Conservation (phyloP, 1,140 invertebrate species). For the Bombus fervidus region DNA sequence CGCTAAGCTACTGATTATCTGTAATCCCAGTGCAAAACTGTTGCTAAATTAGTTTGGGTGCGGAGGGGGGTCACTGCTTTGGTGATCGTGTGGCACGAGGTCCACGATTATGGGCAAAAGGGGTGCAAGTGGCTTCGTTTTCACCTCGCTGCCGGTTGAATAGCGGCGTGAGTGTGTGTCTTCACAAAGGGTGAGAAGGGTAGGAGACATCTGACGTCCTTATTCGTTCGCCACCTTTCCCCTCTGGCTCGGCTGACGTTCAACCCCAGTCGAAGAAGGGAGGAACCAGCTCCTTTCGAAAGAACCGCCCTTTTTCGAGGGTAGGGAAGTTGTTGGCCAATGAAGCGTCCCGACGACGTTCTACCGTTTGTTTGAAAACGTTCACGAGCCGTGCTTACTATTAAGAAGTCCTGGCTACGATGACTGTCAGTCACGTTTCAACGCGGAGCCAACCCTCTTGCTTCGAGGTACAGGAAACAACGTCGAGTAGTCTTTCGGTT, state of each 20-base stretch:
- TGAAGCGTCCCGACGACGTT: constrained; percentile 25
- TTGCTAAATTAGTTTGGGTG: constrained; percentile 9
- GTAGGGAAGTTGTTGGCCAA: constrained; percentile 74
- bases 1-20: neutral
- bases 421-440: constrained; percentile 74
- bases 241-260: constrained; percentile 34
- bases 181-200: constrained; percentile 19
- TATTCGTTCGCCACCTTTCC: constrained; percentile 33
- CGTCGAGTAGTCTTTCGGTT: neutral
- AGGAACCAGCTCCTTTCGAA: constrained; percentile 57
- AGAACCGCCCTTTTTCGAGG: constrained; percentile 70
- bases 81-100: neutral
- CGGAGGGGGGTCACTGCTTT: constrained; percentile 8
- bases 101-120: neutral
- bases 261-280: constrained; percentile 53
- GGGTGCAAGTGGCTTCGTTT: constrained; percentile 62
- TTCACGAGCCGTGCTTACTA: constrained; percentile 51
- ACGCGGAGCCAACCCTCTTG: constrained; percentile 55
- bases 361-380: constrained; percentile 60
- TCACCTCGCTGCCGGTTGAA: constrained; percentile 52
- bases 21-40: neutral
- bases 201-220: constrained; percentile 45
- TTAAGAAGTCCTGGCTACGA: constrained; percentile 73
- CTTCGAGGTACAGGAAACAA: neutral
- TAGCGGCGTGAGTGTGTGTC: constrained; percentile 10